Base-by-base conservation (phyloP, 2,113 vertebrate genomes). In the Sinocyclocheilus anophthalmus region DNA sequence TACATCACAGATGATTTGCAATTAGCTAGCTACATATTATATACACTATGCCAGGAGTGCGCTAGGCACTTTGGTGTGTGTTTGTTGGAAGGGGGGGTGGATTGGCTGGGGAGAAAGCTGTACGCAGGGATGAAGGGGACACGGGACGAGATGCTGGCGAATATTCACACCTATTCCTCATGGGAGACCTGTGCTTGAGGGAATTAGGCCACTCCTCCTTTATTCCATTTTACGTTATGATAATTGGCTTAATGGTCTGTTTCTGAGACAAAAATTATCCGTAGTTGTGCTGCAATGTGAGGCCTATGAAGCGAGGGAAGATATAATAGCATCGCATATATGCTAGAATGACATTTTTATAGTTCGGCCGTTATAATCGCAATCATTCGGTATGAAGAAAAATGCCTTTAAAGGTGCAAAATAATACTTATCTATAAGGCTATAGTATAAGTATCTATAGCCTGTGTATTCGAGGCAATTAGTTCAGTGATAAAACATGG, bases 1-100 rank as follows among this genome's bases (percentile, higher is more conserved):
- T 95, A 94, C 92, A 94, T 96, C 94, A 93, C 95, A 96, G 94
- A 96, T 94, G 95, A 96, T 96, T 96, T 96, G 95, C 94, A 96
- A 95, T 96, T 96, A 95, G 93, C 92, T 94, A 93, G 95, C 94
- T 90, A 91, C 87, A 90, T 88, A 87, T 91, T 89, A 88, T 92
- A 89, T 87, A 91, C 84, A 85, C 86, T 87, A 87, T 87, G 81
- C 81, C 63, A 72, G 81, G 81, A 83, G 48, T 72, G 89, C 75
- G 87, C 61, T 84, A 88, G 86, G 84, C 85, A 45, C 70, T 72
- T 70, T 33, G 45, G 69, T 72, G 81, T 80, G 87, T 75, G 72
- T 72, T 77, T 87, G 84, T 81, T 53, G 63, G 53, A 69, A 12
- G 33, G 57, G 1, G 39, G 37, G 37, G 76, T 6, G 39, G 39